A percentile compares a stretch with the other conserved stretches of the same genome.
Conservation (phyloP, 1,140 invertebrate species). For the Lethocerus indicus region DNA sequence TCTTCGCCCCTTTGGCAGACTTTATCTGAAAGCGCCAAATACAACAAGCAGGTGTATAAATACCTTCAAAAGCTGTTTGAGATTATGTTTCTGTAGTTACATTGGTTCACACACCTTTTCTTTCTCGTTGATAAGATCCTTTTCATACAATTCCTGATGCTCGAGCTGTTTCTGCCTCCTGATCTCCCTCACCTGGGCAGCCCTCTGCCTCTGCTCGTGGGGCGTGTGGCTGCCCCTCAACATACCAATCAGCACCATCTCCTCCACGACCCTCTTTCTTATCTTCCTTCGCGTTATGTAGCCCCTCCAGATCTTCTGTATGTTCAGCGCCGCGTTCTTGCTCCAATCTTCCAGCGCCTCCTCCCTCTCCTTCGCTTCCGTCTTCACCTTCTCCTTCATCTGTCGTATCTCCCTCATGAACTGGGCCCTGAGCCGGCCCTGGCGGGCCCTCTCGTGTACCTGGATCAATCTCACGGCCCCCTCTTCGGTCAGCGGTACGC, state of each 20-base stretch:
- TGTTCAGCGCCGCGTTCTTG: conserved; percentile 48
- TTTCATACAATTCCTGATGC: too few species aligned
- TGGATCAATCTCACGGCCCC: conserved; percentile 77
- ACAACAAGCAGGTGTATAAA: too few species aligned
- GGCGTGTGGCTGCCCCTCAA: conserved; percentile 24
- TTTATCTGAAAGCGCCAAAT: conserved; percentile 34
- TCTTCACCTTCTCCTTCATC: conserved; percentile 45
- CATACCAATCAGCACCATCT: conserved; percentile 74
- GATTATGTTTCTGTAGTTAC: too few species aligned
- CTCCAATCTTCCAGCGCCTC: conserved; percentile 24
- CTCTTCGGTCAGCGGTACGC: conserved; percentile 47
- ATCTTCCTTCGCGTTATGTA: conserved; percentile 53
- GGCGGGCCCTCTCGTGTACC: conserved; percentile 75
- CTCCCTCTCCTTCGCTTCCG: conserved; percentile 28
- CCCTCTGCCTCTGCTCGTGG: conserved; percentile 21
- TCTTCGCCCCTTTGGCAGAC: conserved; percentile 39
- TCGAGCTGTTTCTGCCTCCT: conserved; percentile 41
- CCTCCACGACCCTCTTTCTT: conserved; percentile 48
- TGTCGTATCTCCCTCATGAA: conserved; percentile 79
- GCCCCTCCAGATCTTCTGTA: conserved; percentile 69
- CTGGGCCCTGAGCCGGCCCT: conserved; percentile 58
- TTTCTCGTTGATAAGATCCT: conserved; percentile 34
- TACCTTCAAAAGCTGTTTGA: too few species aligned
- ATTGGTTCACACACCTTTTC: too few species aligned
- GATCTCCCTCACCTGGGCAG: conserved; percentile 33